A percentile compares a stretch with the other conserved stretches of the same genome.
Evolutionary conservation across 2,888 invertebrate genomes (phyloP).

Genomic region (Oscheius sp.): DNA sequence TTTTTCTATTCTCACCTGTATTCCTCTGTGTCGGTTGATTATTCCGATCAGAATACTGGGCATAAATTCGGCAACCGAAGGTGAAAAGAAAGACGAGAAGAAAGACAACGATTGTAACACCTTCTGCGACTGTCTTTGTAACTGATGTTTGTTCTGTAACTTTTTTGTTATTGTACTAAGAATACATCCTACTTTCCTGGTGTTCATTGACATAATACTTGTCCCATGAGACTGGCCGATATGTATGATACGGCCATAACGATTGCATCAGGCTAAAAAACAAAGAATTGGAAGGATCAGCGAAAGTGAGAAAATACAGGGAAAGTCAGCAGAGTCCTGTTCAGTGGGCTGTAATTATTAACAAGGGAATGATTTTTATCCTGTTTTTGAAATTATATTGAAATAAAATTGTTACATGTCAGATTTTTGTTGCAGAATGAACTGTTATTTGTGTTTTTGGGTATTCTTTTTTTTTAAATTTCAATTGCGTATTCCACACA

Average conservation of each 20-base stretch:
- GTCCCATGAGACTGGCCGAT: constrained; percentile 66
- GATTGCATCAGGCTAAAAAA: constrained; percentile 41
- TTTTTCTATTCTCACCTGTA: constrained; percentile 5
- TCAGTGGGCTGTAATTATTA: not conserved
- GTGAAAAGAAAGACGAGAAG: constrained; percentile 64
- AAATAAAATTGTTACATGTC: too few species aligned
- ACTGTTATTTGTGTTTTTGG: too few species aligned
- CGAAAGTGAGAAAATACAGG: not conserved
- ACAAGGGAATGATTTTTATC: too few species aligned
- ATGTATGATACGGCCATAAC: constrained; percentile 56
- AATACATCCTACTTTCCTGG: constrained; percentile 51
- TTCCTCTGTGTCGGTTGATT: constrained; percentile 25
- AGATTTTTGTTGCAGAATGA: too few species aligned
- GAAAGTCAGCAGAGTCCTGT: too few species aligned
- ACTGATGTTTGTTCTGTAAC: constrained; percentile 61
- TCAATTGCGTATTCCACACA: too few species aligned
- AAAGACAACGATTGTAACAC: constrained; percentile 64
- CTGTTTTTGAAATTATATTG: too few species aligned
- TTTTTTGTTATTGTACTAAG: not conserved
- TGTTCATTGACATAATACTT: constrained; percentile 62
- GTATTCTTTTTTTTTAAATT: too few species aligned
- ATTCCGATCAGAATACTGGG: constrained; percentile 51
- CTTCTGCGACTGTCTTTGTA: constrained; percentile 64
- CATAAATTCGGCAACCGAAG: constrained; percentile 66
- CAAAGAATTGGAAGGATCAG: not conserved